Conservation (phyloP, 2,113 vertebrate species). For the Thalassarche chlororhynchos region DNA sequence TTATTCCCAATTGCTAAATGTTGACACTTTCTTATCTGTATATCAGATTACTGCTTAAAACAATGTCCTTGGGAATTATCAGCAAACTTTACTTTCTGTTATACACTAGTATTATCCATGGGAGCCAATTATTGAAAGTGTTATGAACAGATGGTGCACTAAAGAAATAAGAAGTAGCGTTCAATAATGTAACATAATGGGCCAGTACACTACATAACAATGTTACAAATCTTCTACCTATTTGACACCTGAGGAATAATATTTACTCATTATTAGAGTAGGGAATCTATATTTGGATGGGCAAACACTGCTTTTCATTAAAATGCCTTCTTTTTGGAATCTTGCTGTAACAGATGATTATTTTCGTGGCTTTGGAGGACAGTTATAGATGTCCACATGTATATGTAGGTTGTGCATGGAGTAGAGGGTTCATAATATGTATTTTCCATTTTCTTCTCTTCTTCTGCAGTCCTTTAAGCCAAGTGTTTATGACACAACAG, state of each 20-base stretch:
- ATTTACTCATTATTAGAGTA: background rate
- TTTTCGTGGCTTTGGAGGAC: background rate
- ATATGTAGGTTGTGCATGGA: background rate
- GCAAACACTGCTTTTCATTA: background rate
- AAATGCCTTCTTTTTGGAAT: background rate
- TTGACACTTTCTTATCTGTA: background rate
- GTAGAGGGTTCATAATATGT: background rate
- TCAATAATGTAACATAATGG: background rate
- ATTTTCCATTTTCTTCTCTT: background rate
- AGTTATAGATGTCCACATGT: background rate
- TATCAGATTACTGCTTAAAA: slow-evolving; percentile 36
- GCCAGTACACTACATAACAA: background rate
- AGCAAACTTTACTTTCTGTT: slow-evolving; percentile 55
- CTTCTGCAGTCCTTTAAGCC: background rate
- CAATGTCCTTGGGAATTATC: slow-evolving; percentile 29
- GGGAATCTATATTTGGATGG: background rate
- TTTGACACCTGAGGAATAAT: background rate
- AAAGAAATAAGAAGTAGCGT: background rate
- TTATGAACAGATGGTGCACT: slow-evolving; percentile 49
- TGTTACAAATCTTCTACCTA: background rate
- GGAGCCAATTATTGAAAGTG: slow-evolving; percentile 24
- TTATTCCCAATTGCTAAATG: background rate
- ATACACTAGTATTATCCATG: background rate
- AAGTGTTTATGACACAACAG: background rate
- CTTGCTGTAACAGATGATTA: background rate